Evolutionary conservation across 35 echinoderm and acorn worm species (phyloP), one percentile per base, ranked within the genome.

Genomic region (Strongylocentrotus purpuratus): DNA sequence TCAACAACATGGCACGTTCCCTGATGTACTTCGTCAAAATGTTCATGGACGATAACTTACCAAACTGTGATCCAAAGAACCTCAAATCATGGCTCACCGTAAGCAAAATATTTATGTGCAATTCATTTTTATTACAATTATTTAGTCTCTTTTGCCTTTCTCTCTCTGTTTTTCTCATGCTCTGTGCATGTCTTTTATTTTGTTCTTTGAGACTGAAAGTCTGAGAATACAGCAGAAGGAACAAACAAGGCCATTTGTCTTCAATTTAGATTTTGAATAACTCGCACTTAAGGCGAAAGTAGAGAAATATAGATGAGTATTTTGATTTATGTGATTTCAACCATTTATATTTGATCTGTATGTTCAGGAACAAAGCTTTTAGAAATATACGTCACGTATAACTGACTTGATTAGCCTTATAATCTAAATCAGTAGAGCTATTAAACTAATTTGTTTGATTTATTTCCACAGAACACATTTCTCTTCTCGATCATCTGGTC

Each of bases 401-500:
- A 58, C 33, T 15, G 91, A 65, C n/a, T 32, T 85, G 9, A 94
- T 59, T 32, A n/a, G n/a, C 70, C 46, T 86, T 52, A 35, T 59
- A 9, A 59, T 14, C 2, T 59, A 0, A 17, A 9, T 5, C 11
- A 9, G 17, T 59, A 22, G 25, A 8, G 65, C 65, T 78, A n/a
- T n/a, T n/a, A n/a, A 78, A 78, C 22, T 78, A 28, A 78, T 78
- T 78, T 61, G 14, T 87, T 13, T 94, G 31, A 86, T 15, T 58
- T 94, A 94, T 50, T 46, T 89, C 32, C 61, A n/a, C 94, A 99
- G 98, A 97, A 95, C 70, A 98, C 97, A 46, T 97, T 99, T 86
- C 86, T 99, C 35, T 99, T 98, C 88, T 98, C 98, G 4, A 33
- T 98, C 65, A 88, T 98, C 61, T 99, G 98, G 98, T 99, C 98